Evolutionary conservation across 2,113 vertebrate genomes (phyloP), one percentile per base, ranked within the genome.

Genomic region (Mystacornis crossleyi): DNA sequence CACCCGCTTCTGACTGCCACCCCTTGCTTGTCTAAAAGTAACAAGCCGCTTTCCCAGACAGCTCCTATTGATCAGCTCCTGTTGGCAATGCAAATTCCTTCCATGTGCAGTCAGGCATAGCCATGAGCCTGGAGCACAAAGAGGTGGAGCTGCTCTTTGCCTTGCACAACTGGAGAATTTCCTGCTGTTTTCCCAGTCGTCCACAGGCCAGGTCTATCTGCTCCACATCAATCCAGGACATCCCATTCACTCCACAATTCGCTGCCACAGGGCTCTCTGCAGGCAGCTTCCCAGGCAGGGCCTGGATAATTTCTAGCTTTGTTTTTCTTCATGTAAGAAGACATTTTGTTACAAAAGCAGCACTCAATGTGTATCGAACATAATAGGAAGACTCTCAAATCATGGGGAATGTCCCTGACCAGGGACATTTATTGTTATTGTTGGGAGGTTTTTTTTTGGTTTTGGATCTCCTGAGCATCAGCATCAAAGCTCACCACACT

Each of bases 31-130:
- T 96, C 96, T 87, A 88, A 77, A 50, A 91, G 94, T 66, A 96
- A 85, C 92, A 50, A 95, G 94, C 42, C 0, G 2, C 81, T 96
- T 96, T 96, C 95, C 96, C 96, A 96, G 94, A 96, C 95, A 94
- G 93, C 95, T 94, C 92, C 96, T 66, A 96, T 96, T 96, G 96
- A 97, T 93, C 93, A 66, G 85, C 93, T 95, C 85, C 85, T 71
- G 45, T 95, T 93, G 96, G 95, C 92, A 90, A 96, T 96, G 96
- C 96, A 96, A 96, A 97, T 97, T 88, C 95, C 91, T 90, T 66
- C 93, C 84, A 12, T 81, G 96, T 95, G 96, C 96, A 97, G 92
- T 94, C 95, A 96, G 96, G 96, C 95, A 97, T 96, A 43, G 93
- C 91, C 95, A 88, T 26, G n/a, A 93, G 96, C 93, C 93, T 7